A percentile compares a stretch with the other conserved stretches of the same genome.
These are phyloP conservation scores for Phymorhynchus buccinoides DNA, from an alignment of 1,140 invertebrate genomes.

Conservation along the genomic window DNA sequence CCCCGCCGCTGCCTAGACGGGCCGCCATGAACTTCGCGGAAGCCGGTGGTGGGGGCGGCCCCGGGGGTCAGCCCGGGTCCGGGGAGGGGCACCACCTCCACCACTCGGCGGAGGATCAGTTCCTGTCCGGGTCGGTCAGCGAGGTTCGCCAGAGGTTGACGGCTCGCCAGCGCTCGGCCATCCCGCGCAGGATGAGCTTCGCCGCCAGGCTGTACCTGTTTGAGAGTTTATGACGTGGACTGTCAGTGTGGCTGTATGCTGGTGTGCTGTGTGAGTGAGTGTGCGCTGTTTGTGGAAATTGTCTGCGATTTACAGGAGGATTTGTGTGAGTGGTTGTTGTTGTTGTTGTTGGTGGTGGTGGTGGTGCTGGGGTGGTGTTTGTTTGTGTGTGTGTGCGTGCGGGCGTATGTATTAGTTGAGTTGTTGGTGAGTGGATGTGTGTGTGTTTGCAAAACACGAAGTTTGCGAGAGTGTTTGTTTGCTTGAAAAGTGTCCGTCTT, in stretches of 20 bases:
- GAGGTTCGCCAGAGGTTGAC: conserved; percentile 31
- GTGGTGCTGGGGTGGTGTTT: not conserved
- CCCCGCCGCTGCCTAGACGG: conserved; percentile 5
- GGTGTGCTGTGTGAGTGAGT: not conserved
- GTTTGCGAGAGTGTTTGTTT: too few relatives aligned
- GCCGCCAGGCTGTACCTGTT: conserved; percentile 32
- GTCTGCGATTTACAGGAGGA: not conserved
- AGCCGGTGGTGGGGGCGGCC: too few relatives aligned
- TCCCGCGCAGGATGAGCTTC: conserved; percentile 28
- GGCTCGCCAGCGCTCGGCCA: conserved; percentile 22
- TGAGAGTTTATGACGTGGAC: conserved; percentile 36
- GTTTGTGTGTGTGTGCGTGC: not conserved
- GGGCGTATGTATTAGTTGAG: not conserved
- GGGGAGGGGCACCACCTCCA: too few relatives aligned
- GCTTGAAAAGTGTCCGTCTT: not conserved
- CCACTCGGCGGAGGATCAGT: conserved; percentile 7
- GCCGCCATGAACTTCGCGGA: not conserved
- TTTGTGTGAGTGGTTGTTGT: not conserved
- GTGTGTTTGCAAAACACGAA: not conserved
- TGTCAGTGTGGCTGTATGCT: not conserved
- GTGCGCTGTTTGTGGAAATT: not conserved
- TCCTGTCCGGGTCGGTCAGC: conserved; percentile 31
- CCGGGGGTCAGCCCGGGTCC: not conserved
- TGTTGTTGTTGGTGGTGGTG: too few relatives aligned
- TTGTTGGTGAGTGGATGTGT: not conserved